Evolutionary conservation across 2,113 vertebrate species (phyloP).

Genomic region (Opisthocomus hoazin): DNA sequence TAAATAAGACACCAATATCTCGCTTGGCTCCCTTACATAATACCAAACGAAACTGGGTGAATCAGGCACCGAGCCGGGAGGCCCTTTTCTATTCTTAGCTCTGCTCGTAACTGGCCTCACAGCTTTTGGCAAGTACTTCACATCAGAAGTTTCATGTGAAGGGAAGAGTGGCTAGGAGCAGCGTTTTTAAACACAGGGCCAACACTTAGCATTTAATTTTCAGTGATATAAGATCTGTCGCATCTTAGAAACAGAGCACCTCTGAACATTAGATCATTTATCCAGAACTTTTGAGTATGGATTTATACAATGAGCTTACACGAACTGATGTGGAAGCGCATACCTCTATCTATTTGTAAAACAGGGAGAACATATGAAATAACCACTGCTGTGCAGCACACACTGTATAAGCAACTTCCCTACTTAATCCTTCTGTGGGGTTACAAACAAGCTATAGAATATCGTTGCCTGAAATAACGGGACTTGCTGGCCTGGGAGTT

Average conservation of each 20-base stretch:
- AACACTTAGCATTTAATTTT: not conserved
- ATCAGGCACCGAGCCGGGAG: not conserved
- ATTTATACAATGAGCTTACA: not conserved
- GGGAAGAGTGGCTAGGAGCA: not conserved
- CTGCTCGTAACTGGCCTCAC: not conserved
- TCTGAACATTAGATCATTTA: not conserved
- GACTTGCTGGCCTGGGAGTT: not conserved
- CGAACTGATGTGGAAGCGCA: fast-evolving
- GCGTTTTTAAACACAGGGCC: not conserved
- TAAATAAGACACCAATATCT: not conserved
- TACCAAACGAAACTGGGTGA: not conserved
- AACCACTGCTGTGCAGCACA: not conserved
- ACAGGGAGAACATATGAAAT: not conserved
- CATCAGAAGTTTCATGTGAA: not conserved
- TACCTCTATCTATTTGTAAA: not conserved
- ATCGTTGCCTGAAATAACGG: not conserved
- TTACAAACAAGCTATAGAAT: not conserved
- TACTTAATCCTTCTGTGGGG: not conserved
- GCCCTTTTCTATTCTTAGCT: not conserved
- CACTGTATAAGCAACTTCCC: not conserved
- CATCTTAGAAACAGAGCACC: not conserved
- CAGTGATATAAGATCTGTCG: not conserved
- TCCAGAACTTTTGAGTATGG: not conserved
- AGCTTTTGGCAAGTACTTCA: not conserved
- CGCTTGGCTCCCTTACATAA: not conserved